Base-by-base conservation (phyloP, 2,888 invertebrate genomes). In the Diplolepis rosae region DNA sequence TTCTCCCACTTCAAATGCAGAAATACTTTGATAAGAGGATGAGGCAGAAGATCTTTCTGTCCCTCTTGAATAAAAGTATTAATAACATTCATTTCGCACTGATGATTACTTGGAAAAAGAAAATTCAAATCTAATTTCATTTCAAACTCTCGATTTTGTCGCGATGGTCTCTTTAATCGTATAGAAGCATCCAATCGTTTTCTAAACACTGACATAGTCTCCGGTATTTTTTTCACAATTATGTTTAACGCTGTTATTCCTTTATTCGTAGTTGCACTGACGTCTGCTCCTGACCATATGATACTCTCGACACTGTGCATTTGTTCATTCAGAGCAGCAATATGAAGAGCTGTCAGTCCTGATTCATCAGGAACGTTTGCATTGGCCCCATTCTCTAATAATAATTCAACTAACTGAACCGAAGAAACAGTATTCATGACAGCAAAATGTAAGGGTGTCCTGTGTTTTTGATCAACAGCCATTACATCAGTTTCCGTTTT, bases 21-120 rank as follows among this genome's bases (percentile, higher is more conserved):
- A 50, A 90, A 90, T 0, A 90, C 90, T 84, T 90, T 90, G 7
- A 90, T 89, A 3, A 90, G 79, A 0, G 90, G 90, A 80, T 90
- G 90, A 2, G 89, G 88, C 11, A 90, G 81, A 2, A 89, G 75
- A 51, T 90, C 89, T 65, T 90, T 90, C 22, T 89, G 88, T 1
- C 89, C 89, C 66, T 89, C 90, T 51, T 88, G 88, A 0, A 90
- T 86, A 70, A 90, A 89, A 4, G 88, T 89, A 65, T 90, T 90
- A 65, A 90, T 86, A 75, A 90, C 88, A 24, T 89, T 88, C 11
- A 89, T 89, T 75, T 90, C 90, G 71, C 88, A 87, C 0, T 84
- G 84, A 68, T 85, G 83, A 4, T 84, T 84, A 50, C 84, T 85
- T 0, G 89, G 88, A 30, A 89, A 86, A 2, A 90, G 79, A 1